These are phyloP conservation scores for Aphelinus atriplicis DNA, from an alignment of 1,140 invertebrate genomes.

Conservation along the genomic window DNA sequence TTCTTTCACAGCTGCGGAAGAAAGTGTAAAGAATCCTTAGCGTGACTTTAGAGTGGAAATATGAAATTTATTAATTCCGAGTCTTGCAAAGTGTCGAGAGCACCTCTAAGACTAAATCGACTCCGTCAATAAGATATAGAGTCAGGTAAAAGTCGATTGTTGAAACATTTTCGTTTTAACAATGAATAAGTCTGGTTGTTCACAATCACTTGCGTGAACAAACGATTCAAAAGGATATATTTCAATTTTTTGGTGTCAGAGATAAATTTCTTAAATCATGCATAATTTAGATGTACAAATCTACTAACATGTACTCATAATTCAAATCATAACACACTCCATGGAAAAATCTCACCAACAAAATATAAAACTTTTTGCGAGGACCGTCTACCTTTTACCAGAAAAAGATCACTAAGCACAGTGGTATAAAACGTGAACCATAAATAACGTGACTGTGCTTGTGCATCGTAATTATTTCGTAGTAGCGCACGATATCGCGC, in stretches of 20 bases:
- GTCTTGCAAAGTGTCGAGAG: conserved; percentile 21
- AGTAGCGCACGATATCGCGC: neutral
- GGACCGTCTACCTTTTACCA: too few species aligned
- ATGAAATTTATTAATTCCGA: conserved; percentile 31
- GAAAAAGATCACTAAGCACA: too few species aligned
- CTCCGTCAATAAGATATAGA: neutral
- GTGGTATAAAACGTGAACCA: too few species aligned
- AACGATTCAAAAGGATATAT: too few species aligned
- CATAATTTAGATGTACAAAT: too few species aligned
- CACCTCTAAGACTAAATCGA: conserved; percentile 19
- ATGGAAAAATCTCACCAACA: too few species aligned
- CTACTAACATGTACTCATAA: too few species aligned
- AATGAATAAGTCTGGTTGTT: neutral
- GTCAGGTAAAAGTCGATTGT: too few species aligned
- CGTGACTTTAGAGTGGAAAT: conserved; percentile 8
- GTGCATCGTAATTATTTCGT: neutral
- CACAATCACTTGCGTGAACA: neutral
- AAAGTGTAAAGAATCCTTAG: conserved; percentile 31
- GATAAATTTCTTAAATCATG: neutral
- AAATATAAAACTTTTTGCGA: too few species aligned
- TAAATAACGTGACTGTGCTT: neutral
- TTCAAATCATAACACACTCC: too few species aligned
- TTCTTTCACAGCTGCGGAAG: conserved; percentile 4
- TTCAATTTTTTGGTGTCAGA: too few species aligned
- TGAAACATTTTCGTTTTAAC: too few species aligned